Conservation (phyloP, 2,888 invertebrate genomes). For the Caenorhabditis sp. region DNA sequence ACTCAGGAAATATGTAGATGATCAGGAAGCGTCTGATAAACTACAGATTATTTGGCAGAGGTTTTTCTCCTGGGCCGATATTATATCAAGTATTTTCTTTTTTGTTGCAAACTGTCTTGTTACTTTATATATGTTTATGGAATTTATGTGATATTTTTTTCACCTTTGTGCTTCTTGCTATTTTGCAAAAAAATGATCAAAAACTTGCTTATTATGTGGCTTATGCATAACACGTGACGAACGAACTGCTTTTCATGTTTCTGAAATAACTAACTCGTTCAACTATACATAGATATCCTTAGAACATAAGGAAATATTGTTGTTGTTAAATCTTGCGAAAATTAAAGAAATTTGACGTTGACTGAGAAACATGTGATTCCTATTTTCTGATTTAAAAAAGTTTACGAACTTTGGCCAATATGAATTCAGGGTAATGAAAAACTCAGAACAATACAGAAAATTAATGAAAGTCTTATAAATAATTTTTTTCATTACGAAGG, state of each 20-base stretch:
- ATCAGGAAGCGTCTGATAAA: conserved; percentile 48
- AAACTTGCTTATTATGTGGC: not conserved
- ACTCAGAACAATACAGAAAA: no score
- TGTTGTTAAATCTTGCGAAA: no score
- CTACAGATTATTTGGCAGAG: conserved; percentile 56
- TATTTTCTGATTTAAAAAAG: no score
- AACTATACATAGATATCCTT: not conserved
- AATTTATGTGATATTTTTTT: conserved; percentile 26
- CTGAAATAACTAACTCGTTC: not conserved
- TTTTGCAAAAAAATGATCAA: not conserved
- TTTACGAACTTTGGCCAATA: no score
- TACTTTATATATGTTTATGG: conserved; percentile 46
- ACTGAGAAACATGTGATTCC: no score
- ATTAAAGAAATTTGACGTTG: no score
- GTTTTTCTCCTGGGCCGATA: conserved; percentile 56
- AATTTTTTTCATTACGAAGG: no score
- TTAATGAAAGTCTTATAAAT: no score
- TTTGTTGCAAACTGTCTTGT: conserved; percentile 47
- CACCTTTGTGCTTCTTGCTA: conserved; percentile 1
- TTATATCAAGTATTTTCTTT: conserved; percentile 49
- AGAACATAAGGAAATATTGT: not conserved
- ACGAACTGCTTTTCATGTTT: not conserved
- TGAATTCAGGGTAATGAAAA: no score
- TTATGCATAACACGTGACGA: not conserved
- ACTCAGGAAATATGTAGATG: conserved; percentile 45